Evolutionary conservation across 2,113 vertebrate species (phyloP).

Genomic region (Catagonus wagneri): DNA sequence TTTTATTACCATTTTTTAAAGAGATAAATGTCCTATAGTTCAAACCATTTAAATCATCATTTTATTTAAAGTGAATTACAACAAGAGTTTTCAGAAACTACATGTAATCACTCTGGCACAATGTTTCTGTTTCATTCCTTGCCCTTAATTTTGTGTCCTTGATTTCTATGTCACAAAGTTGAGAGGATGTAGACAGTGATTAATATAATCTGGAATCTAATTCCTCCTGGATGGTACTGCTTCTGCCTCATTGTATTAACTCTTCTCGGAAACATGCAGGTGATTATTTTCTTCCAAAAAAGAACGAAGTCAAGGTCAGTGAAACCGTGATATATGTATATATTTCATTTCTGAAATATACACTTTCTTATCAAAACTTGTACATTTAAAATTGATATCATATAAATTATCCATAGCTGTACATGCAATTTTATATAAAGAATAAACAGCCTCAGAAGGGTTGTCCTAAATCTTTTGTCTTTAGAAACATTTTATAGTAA

Average conservation of each 20-base stretch:
- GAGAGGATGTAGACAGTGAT: slow-evolving; percentile 76
- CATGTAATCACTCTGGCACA: neutral
- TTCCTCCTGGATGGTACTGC: slow-evolving; percentile 66
- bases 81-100: neutral
- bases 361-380: neutral
- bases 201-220: slow-evolving; percentile 82
- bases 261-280: slow-evolving; percentile 77
- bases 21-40: neutral
- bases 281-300: slow-evolving; percentile 76
- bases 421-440: neutral
- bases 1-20: neutral
- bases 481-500: neutral
- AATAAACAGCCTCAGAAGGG: neutral
- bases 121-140: slow-evolving; percentile 57
- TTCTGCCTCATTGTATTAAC: slow-evolving; percentile 78
- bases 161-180: slow-evolving; percentile 72
- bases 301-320: slow-evolving; percentile 75
- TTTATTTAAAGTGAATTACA: slow-evolving; percentile 51
- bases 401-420: neutral
- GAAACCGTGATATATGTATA: neutral
- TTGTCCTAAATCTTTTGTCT: neutral
- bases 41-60: neutral
- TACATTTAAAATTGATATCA: neutral
- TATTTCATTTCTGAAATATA: slow-evolving; percentile 67
- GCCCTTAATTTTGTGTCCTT: slow-evolving; percentile 76